Evolutionary conservation across 1,140 invertebrate species (phyloP).

Genomic region (Lycorma delicatula): DNA sequence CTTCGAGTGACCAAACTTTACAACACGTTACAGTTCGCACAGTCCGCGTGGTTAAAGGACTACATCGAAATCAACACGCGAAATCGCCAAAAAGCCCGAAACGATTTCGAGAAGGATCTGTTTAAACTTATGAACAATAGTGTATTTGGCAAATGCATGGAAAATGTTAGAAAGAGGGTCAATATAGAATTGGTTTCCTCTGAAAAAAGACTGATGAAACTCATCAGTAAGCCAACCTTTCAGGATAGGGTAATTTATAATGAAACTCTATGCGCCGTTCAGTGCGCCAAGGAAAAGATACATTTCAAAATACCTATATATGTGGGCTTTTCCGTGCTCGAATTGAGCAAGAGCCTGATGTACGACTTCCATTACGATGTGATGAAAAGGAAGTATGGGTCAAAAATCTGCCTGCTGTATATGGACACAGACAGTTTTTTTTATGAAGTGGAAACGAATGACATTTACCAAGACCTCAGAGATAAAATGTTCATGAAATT

Average conservation of each 20-base stretch:
- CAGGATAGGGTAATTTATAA: conserved; percentile 13
- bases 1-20: conserved; percentile 34
- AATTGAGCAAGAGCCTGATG: conserved; percentile 20
- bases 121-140: conserved; percentile 37
- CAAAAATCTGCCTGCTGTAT: conserved; percentile 30
- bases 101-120: conserved; percentile 35
- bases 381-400: conserved; percentile 6
- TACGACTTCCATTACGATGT: conserved; percentile 22
- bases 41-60: conserved; percentile 30
- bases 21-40: conserved; percentile 32
- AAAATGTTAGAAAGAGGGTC: conserved; percentile 34
- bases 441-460: conserved; percentile 28
- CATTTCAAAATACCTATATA: conserved; percentile 18
- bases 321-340: conserved; percentile 14
- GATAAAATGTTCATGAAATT: background rate
- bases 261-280: conserved; percentile 15
- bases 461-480: conserved; percentile 19
- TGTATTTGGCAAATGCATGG: conserved; percentile 34
- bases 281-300: conserved; percentile 5
- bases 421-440: conserved; percentile 38
- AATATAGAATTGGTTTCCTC: conserved; percentile 27
- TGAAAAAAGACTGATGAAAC: conserved; percentile 23
- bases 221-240: conserved; percentile 17
- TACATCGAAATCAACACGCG: conserved; percentile 35
- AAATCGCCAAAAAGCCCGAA: conserved; percentile 27